Conservation (phyloP, 1,140 invertebrate genomes). For the Marisa cornuarietis region DNA sequence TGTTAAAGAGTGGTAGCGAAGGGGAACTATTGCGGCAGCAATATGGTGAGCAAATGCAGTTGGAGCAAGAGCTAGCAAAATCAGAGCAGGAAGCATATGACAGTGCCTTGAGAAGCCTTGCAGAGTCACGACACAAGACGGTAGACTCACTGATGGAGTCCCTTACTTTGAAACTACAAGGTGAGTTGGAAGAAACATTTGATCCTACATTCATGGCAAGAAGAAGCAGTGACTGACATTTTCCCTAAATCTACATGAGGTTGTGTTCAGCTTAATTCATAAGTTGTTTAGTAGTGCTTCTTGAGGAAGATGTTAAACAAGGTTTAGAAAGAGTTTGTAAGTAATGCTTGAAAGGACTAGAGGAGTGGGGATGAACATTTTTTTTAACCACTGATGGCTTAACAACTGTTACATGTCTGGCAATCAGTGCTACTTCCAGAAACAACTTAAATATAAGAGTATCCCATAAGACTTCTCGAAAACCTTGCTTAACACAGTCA, state of each 20-base stretch:
- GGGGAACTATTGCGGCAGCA: constrained; percentile 57
- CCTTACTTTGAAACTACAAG: constrained; percentile 56
- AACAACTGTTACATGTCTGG: too few species aligned
- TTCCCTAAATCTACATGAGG: neutral
- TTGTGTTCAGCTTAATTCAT: neutral
- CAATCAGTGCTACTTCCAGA: too few species aligned
- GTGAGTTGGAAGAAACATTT: constrained; percentile 29
- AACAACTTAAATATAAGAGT: too few species aligned
- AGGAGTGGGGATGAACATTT: too few species aligned
- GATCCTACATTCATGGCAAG: neutral
- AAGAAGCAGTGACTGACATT: neutral
- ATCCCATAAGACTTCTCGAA: too few species aligned
- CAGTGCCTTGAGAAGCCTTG: constrained; percentile 43
- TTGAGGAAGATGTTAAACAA: neutral
- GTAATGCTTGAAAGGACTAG: too few species aligned
- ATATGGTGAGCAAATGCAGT: constrained; percentile 52
- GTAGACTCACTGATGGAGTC: constrained; percentile 41
- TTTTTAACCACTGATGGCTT: too few species aligned
- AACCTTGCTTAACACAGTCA: too few species aligned
- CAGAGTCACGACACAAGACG: constrained; percentile 40
- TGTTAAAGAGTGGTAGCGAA: constrained; percentile 24
- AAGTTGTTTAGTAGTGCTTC: neutral
- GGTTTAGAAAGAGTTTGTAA: neutral
- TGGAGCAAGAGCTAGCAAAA: constrained; percentile 55
- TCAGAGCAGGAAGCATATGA: constrained; percentile 52